phyloP scores from a whole-genome alignment of 2,888 invertebrate species.

The Acleris literana region DNA sequence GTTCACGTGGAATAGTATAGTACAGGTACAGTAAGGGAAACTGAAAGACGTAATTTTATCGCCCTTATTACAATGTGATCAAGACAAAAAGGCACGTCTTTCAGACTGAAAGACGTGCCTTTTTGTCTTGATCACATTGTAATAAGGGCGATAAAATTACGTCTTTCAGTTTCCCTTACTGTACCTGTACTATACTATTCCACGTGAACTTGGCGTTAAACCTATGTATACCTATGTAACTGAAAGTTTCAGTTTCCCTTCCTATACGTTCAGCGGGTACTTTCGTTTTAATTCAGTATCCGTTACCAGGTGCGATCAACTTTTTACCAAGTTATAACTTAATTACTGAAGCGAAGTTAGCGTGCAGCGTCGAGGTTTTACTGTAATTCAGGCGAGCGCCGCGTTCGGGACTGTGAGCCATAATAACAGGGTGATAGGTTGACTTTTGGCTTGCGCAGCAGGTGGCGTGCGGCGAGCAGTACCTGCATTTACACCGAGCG shows the following conservation, averaged over 20 bases:
- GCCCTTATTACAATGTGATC: too few species aligned
- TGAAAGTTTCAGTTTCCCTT: background rate
- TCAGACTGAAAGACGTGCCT: too few species aligned
- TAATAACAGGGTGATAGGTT: background rate
- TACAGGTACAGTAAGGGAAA: too few species aligned
- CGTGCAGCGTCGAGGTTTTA: slow-evolving; percentile 44
- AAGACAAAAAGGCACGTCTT: too few species aligned
- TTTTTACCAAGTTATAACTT: slow-evolving; percentile 53
- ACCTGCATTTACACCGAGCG: slow-evolving; percentile 32
- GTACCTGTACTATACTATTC: too few species aligned
- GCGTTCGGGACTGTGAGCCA: background rate
- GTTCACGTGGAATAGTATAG: too few species aligned
- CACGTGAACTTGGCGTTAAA: too few species aligned
- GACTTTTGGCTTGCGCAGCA: background rate
- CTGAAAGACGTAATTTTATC: too few species aligned
- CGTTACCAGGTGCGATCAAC: slow-evolving; percentile 43
- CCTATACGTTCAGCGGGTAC: background rate
- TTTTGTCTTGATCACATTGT: too few species aligned
- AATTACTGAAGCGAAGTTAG: slow-evolving; percentile 52
- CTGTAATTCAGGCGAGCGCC: slow-evolving; percentile 6
- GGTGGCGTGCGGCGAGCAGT: slow-evolving; percentile 17
- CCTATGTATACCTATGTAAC: too few species aligned
- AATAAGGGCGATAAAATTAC: too few species aligned
- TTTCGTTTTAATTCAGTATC: slow-evolving; percentile 24
- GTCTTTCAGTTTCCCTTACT: background rate